Conservation (phyloP, 2,113 vertebrate species). For the Toxostoma redivivum region DNA sequence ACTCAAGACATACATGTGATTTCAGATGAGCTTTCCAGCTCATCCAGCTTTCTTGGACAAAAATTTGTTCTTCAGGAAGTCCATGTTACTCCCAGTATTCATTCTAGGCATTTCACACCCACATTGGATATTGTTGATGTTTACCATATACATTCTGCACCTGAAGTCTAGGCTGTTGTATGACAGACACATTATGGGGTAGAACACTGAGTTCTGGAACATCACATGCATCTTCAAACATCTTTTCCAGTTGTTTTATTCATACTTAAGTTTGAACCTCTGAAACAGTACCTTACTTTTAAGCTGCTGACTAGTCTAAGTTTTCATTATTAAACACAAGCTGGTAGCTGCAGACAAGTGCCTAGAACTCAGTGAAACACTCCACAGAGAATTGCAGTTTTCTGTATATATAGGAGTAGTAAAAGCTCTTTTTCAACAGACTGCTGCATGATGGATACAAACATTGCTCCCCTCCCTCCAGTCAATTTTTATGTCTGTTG, state of each 20-base stretch:
- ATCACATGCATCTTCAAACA: neutral
- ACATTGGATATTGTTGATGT: neutral
- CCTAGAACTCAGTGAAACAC: neutral
- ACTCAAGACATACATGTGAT: neutral
- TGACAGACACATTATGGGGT: neutral
- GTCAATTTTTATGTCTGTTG: neutral
- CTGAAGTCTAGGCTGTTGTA: neutral
- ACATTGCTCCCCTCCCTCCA: neutral
- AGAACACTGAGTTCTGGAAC: neutral
- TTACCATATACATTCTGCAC: neutral
- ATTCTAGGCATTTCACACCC: neutral
- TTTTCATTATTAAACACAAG: neutral
- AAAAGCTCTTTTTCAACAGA: neutral
- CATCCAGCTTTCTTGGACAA: neutral
- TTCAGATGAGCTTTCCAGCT: neutral
- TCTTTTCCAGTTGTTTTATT: neutral
- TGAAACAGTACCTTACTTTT: neutral
- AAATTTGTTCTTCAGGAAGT: neutral
- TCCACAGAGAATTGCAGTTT: neutral
- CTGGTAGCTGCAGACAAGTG: neutral
- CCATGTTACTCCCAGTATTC: neutral
- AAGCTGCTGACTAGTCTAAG: neutral
- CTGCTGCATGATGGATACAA: neutral
- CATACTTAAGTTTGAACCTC: neutral
- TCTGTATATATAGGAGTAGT: accelerated